Base-by-base conservation (phyloP, 2,797 vertebrate genomes). In the Capromys pilorides region DNA sequence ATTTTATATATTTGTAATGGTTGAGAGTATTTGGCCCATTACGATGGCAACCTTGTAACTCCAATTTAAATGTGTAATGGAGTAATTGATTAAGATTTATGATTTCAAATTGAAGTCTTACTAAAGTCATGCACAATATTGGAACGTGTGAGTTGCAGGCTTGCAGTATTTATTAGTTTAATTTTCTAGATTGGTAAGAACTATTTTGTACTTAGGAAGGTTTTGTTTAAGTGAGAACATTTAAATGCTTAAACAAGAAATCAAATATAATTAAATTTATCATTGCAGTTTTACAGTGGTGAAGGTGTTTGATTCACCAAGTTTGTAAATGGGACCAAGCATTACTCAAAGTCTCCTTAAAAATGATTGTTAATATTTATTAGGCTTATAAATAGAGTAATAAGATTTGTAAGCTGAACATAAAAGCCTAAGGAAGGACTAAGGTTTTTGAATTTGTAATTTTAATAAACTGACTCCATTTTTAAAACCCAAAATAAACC, bases 301-400 rank as follows among this genome's bases (percentile, higher is more conserved):
- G 84, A 94, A 86, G 89, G 90, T 96, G 66, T 93, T 96, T 95
- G 93, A 96, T 95, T 90, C 89, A 88, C 67, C 36, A 31, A 95
- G 66, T 89, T 93, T 11, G 6, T 95, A 97, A 95, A 75, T 81
- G 80, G 84, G 91, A 81, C 75, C 71, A 83, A 89, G 88, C 49
- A 87, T 96, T 89, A 95, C 80, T 97, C 92, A 93, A 90, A 82
- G 85, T 62, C 78, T 82, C 92, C 86, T 94, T 93, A 89, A 88
- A 96, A 94, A 87, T 91, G 91, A 94, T 86, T 94, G 78, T 96
- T 85, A 95, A 93, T 86, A 95, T 88, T 88, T 91, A 87, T 93
- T 96, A 90, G 85, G 82, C 79, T 93, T 95, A 95, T 95, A 95
- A 97, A 94, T 91, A 88, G 95, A 94, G 95, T 94, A 93, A 96